Evolutionary conservation across 2,797 vertebrate species (phyloP).

Genomic region (Saxicola maurus): DNA sequence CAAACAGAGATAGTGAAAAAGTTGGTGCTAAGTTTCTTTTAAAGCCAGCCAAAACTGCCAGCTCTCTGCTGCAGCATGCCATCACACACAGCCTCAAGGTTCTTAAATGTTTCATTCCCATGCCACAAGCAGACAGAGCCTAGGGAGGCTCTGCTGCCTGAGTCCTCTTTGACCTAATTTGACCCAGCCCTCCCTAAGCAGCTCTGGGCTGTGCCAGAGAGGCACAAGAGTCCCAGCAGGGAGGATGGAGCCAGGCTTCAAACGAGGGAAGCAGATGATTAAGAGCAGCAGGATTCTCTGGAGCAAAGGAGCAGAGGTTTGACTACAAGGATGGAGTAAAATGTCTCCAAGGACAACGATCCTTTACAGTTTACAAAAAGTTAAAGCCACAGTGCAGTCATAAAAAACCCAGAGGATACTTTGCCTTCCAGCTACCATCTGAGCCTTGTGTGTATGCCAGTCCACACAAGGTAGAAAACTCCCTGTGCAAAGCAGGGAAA

Average conservation of each 20-base stretch:
- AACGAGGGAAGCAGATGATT: neutral
- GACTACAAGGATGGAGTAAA: neutral
- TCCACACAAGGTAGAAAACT: neutral
- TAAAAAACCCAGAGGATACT: neutral
- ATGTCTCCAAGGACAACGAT: neutral
- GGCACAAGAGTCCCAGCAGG: neutral
- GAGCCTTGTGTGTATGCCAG: neutral
- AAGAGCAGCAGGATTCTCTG: neutral
- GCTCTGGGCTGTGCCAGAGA: neutral
- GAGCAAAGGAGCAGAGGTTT: neutral
- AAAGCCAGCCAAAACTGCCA: neutral
- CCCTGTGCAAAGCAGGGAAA: neutral
- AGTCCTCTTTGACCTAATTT: neutral
- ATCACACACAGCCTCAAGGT: neutral
- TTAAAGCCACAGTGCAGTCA: neutral
- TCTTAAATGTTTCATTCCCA: neutral
- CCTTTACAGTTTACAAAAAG: neutral
- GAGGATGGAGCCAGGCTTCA: neutral
- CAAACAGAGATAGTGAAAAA: neutral
- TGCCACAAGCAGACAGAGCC: neutral
- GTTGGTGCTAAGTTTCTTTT: neutral
- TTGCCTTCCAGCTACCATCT: neutral
- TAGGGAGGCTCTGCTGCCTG: neutral
- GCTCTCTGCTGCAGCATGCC: neutral
- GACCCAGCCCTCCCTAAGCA: neutral